Evolutionary conservation across 1,140 invertebrate genomes (phyloP), one percentile per base, ranked within the genome.

Genomic region (Pectinophora gossypiella): DNA sequence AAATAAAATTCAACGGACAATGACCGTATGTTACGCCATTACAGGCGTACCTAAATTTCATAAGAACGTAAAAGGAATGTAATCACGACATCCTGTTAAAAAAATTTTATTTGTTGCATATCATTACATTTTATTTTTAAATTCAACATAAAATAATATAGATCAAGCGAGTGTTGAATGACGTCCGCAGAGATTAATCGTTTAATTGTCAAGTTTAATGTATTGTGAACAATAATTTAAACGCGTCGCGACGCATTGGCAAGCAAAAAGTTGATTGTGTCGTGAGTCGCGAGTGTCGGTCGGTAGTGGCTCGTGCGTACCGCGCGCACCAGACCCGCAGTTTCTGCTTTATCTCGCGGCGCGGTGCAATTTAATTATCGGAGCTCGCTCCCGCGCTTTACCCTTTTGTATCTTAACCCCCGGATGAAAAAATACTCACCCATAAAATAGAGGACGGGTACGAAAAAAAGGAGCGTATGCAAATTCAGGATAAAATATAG

Each of bases 401-500:
- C 87, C 87, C 87, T 85, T 89, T 89, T 89, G 85, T 88, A 88
- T 85, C 81, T 83, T 88, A 85, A 82, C 87, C 85, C 87, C 76
- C 76, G 74, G 75, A 79, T 77, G 76, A 88, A 82, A 87, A 87
- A 89, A 87, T 86, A 76, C 82, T 79, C 82, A 80, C 83, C 77
- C 81, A 86, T 86, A 86, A 86, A 86, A 81, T 83, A 83, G 83
- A 84, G 75, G 79, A 83, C 79, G 79, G 80, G 80, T 80, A 81
- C 68, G 76, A 80, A 79, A 87, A 76, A 88, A 87, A 89, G 77
- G 81, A 87, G 85, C 85, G 87, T 89, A 89, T 89, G 87, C 87
- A 89, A 89, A 89, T 89, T 88, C 87, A 78, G 85, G 85, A 87
- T 89, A 89, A 89, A 89, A 89, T 89, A 89, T 89, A 89, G 87